Evolutionary conservation across 92 coral and sea anemone species (phyloP).

Genomic region (Palythoa grandiflora): DNA sequence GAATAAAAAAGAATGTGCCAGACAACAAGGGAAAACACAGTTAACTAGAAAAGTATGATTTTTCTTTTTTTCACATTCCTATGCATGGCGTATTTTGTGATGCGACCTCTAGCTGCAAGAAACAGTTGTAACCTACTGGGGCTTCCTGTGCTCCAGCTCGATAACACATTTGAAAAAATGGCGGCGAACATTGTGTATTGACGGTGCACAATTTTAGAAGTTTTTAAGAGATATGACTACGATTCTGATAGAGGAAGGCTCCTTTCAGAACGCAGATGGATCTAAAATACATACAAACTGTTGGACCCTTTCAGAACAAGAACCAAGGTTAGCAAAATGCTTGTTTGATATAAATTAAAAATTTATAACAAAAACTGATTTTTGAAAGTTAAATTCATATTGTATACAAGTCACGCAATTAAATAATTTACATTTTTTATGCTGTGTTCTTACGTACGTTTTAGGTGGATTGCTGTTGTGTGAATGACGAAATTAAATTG

Average conservation of each 20-base stretch:
- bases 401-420: too few species aligned
- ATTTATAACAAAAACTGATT: neutral
- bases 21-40: too few species aligned
- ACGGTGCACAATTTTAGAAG: neutral
- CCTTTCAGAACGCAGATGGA: slow-evolving; percentile 29
- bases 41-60: too few species aligned
- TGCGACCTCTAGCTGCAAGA: too few species aligned
- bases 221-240: neutral
- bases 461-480: too few species aligned
- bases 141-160: neutral
- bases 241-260: slow-evolving; percentile 21
- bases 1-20: too few species aligned
- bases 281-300: slow-evolving; percentile 25
- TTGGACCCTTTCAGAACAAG: slow-evolving; percentile 18
- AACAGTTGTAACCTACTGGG: neutral
- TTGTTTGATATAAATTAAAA: neutral
- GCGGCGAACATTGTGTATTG: neutral
- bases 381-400: neutral
- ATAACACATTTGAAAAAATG: neutral
- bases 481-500: too few species aligned
- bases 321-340: slow-evolving; percentile 5
- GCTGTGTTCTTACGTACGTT: too few species aligned
- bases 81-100: too few species aligned
- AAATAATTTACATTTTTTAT: too few species aligned
- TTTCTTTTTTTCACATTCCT: too few species aligned